Conservation (phyloP, 1,140 invertebrate genomes). For the Conus betulinus region DNA sequence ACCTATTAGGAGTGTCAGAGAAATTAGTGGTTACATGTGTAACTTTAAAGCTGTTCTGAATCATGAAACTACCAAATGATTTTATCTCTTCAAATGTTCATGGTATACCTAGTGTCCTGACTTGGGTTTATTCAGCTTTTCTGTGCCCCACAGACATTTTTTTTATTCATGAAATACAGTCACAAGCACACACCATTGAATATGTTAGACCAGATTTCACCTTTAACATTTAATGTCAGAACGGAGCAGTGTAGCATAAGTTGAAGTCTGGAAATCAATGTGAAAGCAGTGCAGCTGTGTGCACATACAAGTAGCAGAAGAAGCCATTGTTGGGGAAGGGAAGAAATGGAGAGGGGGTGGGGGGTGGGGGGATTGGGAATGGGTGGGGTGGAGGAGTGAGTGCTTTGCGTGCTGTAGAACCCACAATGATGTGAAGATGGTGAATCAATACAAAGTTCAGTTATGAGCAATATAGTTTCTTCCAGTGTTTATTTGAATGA, state of each 20-base stretch:
- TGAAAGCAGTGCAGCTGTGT: background rate
- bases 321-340: too few relatives aligned
- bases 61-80: too few relatives aligned
- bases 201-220: background rate
- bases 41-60: too few relatives aligned
- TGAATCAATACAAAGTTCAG: too few relatives aligned
- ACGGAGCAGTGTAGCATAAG: background rate
- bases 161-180: background rate
- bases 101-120: too few relatives aligned
- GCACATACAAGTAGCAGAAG: background rate
- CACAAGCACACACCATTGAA: background rate
- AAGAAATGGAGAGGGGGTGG: background rate
- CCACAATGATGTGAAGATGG: background rate
- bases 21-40: too few relatives aligned
- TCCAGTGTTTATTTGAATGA: too few relatives aligned
- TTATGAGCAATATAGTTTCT: too few relatives aligned
- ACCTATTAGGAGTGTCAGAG: too few relatives aligned
- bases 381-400: background rate
- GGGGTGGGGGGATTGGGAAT: background rate
- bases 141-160: too few relatives aligned
- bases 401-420: background rate
- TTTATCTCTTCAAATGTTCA: too few relatives aligned
- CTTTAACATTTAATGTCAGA: background rate
- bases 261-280: slow-evolving; percentile 11
- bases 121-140: too few relatives aligned